phyloP scores from a whole-genome alignment of 35 echinoderm and acorn worm species.

The Nesometra sesokonis region DNA sequence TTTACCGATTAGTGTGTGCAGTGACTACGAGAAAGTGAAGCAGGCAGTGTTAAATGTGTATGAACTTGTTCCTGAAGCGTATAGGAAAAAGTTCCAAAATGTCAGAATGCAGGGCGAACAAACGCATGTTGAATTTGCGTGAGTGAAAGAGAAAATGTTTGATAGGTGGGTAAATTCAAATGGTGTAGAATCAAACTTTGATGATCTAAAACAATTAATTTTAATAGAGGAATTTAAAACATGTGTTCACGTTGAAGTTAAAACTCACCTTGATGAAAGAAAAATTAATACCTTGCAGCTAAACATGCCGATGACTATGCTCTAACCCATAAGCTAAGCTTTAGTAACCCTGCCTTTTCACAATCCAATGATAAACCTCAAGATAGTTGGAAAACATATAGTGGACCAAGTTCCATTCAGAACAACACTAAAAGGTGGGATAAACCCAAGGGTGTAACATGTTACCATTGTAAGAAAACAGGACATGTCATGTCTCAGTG shows the following conservation, averaged over 20 bases:
- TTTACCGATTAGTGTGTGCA: constrained; percentile 5
- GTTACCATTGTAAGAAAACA: neutral
- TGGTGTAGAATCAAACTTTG: constrained; percentile 23
- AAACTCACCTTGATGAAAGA: constrained; percentile 30
- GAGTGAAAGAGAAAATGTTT: constrained; percentile 16
- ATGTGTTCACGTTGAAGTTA: constrained; percentile 10
- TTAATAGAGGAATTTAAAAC: constrained; percentile 53
- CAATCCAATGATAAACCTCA: neutral
- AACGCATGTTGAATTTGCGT: constrained; percentile 45
- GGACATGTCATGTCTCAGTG: constrained; percentile 1
- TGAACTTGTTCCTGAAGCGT: constrained; percentile 51
- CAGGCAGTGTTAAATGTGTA: constrained; percentile 51
- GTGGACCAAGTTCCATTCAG: no score
- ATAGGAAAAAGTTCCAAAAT: constrained; percentile 42
- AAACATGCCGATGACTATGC: constrained; percentile 44
- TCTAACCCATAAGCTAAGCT: constrained; percentile 30
- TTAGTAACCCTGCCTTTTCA: neutral
- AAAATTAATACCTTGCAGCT: constrained; percentile 11
- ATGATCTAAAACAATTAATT: constrained; percentile 14
- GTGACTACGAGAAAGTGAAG: constrained; percentile 34
- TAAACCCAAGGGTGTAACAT: constrained; percentile 6
- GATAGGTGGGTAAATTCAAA: constrained; percentile 20
- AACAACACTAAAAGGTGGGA: no score
- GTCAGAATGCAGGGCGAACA: constrained; percentile 5
- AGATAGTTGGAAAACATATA: no score